phyloP scores from a whole-genome alignment of 1,140 invertebrate species.

The Drosophila lini region DNA sequence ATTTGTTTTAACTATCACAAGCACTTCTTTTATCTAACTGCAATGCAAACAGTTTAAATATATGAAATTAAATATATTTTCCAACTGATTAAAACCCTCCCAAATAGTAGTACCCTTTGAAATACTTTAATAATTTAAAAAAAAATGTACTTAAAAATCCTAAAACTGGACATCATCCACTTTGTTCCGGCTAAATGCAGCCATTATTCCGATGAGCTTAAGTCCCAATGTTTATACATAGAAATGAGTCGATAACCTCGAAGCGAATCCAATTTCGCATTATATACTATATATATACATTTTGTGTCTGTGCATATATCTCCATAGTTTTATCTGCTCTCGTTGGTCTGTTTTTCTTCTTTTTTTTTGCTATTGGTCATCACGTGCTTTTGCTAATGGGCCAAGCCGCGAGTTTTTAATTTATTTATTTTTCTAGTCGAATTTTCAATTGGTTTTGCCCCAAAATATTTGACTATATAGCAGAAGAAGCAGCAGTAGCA shows the following conservation, averaged over 20 bases:
- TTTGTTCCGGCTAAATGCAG: conserved; percentile 43
- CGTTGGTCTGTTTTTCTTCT: background rate
- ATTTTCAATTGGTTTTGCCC: conserved; percentile 24
- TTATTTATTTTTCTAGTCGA: conserved; percentile 3
- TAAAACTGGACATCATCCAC: conserved; percentile 5
- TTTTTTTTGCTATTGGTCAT: conserved; percentile 3
- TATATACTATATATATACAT: conserved; percentile 9
- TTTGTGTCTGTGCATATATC: conserved; percentile 6
- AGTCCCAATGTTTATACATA: background rate
- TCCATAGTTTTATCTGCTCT: conserved; percentile 17
- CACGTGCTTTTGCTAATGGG: conserved; percentile 23
- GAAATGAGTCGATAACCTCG: conserved; percentile 25
- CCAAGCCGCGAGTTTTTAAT: conserved; percentile 9
- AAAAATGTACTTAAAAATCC: background rate
- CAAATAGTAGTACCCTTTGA: too few species aligned
- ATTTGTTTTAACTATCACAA: background rate
- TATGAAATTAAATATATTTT: background rate
- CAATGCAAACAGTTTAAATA: background rate
- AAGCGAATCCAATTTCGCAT: conserved; percentile 3
- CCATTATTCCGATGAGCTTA: conserved; percentile 49
- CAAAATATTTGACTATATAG: conserved; percentile 26
- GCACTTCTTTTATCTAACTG: background rate
- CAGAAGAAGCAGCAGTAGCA: background rate
- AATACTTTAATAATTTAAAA: background rate
- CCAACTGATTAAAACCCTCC: background rate